Evolutionary conservation across 1,140 invertebrate species (phyloP).

Genomic region (Platyscapa corneri): DNA sequence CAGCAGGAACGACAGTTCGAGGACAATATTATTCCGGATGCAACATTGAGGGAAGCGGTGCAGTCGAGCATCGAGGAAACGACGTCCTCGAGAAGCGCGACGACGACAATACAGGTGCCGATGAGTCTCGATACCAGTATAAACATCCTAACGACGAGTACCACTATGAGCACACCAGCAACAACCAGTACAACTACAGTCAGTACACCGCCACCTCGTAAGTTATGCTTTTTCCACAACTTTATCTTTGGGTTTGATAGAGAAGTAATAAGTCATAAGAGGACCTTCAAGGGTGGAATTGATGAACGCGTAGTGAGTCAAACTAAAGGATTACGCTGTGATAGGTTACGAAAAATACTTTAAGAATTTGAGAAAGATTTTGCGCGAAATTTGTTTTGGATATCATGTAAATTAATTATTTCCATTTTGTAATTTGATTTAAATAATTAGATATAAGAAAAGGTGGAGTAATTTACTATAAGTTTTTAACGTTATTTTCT

Average conservation of each 20-base stretch:
- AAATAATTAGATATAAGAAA: too few relatives aligned
- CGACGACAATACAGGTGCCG: too few relatives aligned
- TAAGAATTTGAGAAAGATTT: not conserved
- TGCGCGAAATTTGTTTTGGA: not conserved
- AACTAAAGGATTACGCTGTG: not conserved
- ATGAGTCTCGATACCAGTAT: slow-evolving; percentile 62
- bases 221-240: slow-evolving; percentile 62
- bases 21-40: slow-evolving; percentile 71
- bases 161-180: slow-evolving; percentile 69
- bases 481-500: too few relatives aligned
- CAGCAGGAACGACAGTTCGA: slow-evolving; percentile 54
- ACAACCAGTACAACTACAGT: slow-evolving; percentile 78
- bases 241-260: too few relatives aligned
- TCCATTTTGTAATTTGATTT: not conserved
- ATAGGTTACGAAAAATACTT: not conserved
- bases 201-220: slow-evolving; percentile 81
- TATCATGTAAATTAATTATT: not conserved
- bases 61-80: slow-evolving; percentile 65
- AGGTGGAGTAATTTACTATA: too few relatives aligned
- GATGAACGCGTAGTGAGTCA: not conserved
- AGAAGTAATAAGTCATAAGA: too few relatives aligned
- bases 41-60: slow-evolving; percentile 62
- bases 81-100: too few relatives aligned
- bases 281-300: not conserved
- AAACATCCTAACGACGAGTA: too few relatives aligned